Percentiles rank a stretch among this genome's conserved stretches.
Evolutionary conservation across 2,888 invertebrate species (phyloP).

Genomic region (Linnaemya tessellans): DNA sequence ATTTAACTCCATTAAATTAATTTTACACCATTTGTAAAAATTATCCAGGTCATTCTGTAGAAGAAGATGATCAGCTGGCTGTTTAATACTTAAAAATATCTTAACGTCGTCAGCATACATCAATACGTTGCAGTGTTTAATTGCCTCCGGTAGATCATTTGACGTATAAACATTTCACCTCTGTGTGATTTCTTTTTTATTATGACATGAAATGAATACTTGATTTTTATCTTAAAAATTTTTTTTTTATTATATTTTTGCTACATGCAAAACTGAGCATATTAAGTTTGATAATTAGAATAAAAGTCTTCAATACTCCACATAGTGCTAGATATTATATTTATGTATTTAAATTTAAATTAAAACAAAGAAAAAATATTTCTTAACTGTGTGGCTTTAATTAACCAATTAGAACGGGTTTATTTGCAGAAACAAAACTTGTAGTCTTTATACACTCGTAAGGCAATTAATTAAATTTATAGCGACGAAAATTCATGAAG

Average conservation of each 20-base stretch:
- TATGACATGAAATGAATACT: slow-evolving; percentile 2
- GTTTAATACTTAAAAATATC: no score
- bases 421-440: slow-evolving; percentile 3
- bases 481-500: slow-evolving; percentile 45
- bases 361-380: slow-evolving; percentile 7
- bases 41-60: no score
- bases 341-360: background rate
- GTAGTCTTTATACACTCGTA: background rate
- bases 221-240: background rate
- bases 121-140: no score
- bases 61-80: no score
- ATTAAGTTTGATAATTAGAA: background rate
- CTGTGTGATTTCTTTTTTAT: slow-evolving; percentile 32
- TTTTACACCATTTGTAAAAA: no score
- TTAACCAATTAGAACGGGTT: slow-evolving; percentile 18
- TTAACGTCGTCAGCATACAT: no score
- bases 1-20: no score
- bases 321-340: background rate
- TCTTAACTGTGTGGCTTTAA: background rate
- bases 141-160: no score
- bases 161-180: slow-evolving; percentile 12
- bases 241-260: background rate
- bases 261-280: background rate
- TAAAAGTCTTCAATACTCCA: background rate
- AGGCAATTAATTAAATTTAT: slow-evolving; percentile 65